Evolutionary conservation across 2,113 vertebrate species (phyloP), one percentile per base, ranked within the genome.

Genomic region (Alouatta palliata): DNA sequence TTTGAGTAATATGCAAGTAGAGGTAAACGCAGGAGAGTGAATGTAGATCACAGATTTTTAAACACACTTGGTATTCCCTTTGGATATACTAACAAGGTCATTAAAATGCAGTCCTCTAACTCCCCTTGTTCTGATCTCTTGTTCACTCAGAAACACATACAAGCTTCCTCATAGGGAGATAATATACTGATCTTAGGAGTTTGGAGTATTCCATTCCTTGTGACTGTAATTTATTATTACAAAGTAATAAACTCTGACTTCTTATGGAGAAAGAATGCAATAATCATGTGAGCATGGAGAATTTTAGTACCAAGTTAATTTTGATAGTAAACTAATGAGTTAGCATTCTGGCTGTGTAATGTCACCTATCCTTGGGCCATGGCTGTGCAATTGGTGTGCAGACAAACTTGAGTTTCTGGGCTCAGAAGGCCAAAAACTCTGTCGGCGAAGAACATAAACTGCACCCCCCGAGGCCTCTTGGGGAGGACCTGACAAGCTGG

Each of bases 281-380:
- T 83, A 90, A 21, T 90, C 47, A 30, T 90, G 23, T 80, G 77
- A 92, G 81, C 37, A 40, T 68, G 37, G 75, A 81, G 32, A 87
- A 76, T 71, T 96, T 94, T 58, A 93, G 52, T 77, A 32, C 56
- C 37, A 80, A 81, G 3, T 86, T 82, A 82, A 88, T 86, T 91
- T 82, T 35, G 47, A 43, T 68, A 66, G 37, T 54, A 54, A 91
- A 82, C 40, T 40, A 85, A 58, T 80, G 54, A 92, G n/a, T 95
- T 89, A 73, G 35, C 49, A 66, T 84, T 92, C 54, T 93, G 54
- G 19, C 83, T 84, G n/a, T 64, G 45, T 37, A 37, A 23, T 54
- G 21, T 88, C 64, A 85, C 76, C 37, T 45, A n/a, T 35, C 37
- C 12, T 12, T 83, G 58, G 49, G 23, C 23, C 4, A 4, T 88